Percentiles rank a stretch among this genome's conserved stretches.
Evolutionary conservation across 2,888 invertebrate genomes (phyloP).

Genomic region (Hipparchia semele): DNA sequence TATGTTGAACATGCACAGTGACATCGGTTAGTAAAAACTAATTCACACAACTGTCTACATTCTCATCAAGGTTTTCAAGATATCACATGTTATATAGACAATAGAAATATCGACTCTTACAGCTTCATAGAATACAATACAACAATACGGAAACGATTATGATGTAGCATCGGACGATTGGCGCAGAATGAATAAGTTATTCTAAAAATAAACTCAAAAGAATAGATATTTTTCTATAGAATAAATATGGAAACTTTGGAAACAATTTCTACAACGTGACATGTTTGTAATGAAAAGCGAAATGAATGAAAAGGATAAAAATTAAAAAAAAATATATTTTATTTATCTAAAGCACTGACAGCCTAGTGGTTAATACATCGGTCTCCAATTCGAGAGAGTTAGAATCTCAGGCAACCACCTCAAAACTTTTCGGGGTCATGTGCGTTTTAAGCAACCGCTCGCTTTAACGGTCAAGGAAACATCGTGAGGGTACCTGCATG

Average conservation of each 20-base stretch:
- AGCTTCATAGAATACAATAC: not conserved
- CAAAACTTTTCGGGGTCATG: no score
- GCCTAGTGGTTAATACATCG: no score
- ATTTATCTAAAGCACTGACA: no score
- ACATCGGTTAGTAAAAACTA: not conserved
- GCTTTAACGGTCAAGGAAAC: no score
- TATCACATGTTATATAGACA: not conserved
- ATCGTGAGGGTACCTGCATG: no score
- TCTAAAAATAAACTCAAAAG: not conserved
- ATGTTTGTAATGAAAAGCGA: not conserved
- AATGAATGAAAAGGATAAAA: not conserved
- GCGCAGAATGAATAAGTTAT: not conserved
- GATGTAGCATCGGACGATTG: not conserved
- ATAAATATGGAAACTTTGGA: not conserved
- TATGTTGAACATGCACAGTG: not conserved
- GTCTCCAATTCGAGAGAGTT: no score
- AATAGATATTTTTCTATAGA: not conserved
- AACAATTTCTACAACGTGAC: not conserved
- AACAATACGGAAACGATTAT: not conserved
- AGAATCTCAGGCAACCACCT: no score
- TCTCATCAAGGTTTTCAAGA: not conserved
- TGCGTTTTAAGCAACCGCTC: no score
- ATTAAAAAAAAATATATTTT: no score
- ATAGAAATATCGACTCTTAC: not conserved
- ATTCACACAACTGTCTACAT: constrained; percentile 2